A percentile compares a stretch with the other conserved stretches of the same genome.
These are phyloP conservation scores for Sapayoa aenigma DNA, from an alignment of 2,113 vertebrate genomes.

Conservation along the genomic window DNA sequence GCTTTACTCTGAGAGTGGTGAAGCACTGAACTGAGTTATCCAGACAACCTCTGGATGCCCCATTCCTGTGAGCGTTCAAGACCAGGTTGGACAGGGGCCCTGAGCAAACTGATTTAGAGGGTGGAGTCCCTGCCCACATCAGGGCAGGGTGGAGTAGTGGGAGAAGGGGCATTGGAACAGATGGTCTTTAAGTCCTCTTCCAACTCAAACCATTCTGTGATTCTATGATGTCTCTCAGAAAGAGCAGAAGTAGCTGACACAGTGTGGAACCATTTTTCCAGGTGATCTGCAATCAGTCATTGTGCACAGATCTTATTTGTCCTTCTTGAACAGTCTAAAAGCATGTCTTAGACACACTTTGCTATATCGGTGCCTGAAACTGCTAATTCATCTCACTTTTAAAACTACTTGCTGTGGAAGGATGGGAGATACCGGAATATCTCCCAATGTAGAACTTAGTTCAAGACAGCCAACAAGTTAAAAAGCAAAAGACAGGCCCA, in stretches of 20 bases:
- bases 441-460: not conserved
- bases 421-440: not conserved
- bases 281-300: not conserved
- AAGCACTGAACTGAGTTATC: not conserved
- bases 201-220: not conserved
- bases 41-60: not conserved
- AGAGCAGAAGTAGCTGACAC: not conserved
- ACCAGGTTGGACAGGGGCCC: not conserved
- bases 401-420: not conserved
- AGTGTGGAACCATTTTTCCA: not conserved
- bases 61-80: not conserved
- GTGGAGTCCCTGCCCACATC: not conserved
- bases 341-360: not conserved
- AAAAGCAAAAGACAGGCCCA: not conserved
- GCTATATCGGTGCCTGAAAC: not conserved
- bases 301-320: not conserved
- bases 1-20: not conserved
- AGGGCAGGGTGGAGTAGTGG: too few relatives aligned
- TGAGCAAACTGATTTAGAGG: not conserved
- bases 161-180: rapidly evolving
- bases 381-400: not conserved
- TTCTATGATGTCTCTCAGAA: not conserved
- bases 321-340: not conserved
- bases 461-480: not conserved
- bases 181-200: not conserved